A percentile compares a stretch with the other conserved stretches of the same genome.
These are phyloP conservation scores for Drosophila fulvimacula DNA, from an alignment of 2,888 invertebrate genomes.

Conservation along the genomic window DNA sequence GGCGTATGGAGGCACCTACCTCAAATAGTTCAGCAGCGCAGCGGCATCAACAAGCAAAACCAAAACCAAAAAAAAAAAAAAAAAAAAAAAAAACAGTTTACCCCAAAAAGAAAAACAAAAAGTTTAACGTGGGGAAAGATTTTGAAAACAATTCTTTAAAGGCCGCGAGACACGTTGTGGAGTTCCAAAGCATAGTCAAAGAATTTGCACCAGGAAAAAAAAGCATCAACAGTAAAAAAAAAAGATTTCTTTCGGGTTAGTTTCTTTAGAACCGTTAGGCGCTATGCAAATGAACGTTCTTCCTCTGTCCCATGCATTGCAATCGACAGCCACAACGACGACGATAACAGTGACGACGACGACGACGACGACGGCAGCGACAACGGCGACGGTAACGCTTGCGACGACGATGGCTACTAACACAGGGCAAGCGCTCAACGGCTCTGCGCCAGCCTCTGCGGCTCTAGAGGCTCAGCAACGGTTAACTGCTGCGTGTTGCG, in stretches of 20 bases:
- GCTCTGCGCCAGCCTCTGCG: constrained; percentile 17
- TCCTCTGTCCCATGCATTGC: constrained; percentile 52
- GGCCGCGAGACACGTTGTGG: constrained; percentile 17
- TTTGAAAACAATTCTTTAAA: constrained; percentile 7
- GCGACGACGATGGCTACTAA: constrained; percentile 26
- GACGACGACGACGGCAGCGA: constrained; percentile 14
- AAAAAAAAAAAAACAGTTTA: too few relatives aligned
- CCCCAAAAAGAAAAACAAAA: neutral
- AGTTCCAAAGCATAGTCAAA: constrained; percentile 1
- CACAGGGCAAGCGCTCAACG: constrained; percentile 27
- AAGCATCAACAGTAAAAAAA: constrained; percentile 22
- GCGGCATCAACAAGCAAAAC: constrained; percentile 43
- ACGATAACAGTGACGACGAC: constrained; percentile 5
- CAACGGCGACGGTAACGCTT: constrained; percentile 15
- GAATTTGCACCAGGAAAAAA: constrained; percentile 52
- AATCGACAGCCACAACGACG: constrained; percentile 30
- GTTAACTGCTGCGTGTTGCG: constrained; percentile 43
- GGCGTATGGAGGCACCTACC: constrained; percentile 36
- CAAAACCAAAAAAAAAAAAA: neutral
- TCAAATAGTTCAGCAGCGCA: constrained; percentile 40
- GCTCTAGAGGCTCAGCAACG: constrained; percentile 24
- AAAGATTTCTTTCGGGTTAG: constrained; percentile 21
- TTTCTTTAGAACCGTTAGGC: constrained; percentile 43
- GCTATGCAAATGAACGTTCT: constrained; percentile 51
- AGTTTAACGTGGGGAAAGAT: constrained; percentile 3